Evolutionary conservation across 2,797 vertebrate genomes (phyloP).

Genomic region (Dendrocincla tyrannina): DNA sequence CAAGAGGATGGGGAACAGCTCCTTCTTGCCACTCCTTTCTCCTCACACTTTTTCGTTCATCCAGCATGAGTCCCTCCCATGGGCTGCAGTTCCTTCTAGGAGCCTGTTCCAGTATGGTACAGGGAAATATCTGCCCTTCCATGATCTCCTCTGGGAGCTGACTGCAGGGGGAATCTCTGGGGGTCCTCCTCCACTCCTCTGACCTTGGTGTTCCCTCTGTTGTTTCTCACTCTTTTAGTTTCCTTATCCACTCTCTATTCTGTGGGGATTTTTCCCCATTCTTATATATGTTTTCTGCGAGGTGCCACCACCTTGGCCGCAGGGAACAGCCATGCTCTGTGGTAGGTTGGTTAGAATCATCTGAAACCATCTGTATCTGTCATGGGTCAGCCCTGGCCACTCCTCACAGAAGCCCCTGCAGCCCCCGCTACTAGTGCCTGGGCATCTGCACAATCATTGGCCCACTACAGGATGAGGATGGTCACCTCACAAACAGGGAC

Average conservation of each 20-base stretch:
- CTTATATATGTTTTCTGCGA: background rate
- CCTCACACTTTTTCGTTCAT: background rate
- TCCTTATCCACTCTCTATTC: background rate
- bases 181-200: background rate
- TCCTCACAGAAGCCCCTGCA: background rate
- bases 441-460: background rate
- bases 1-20: background rate
- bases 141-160: background rate
- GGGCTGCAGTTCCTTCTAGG: background rate
- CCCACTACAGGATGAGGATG: background rate
- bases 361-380: rapidly evolving
- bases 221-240: background rate
- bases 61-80: background rate
- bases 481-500: background rate
- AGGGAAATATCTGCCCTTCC: background rate
- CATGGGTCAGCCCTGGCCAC: rapidly evolving
- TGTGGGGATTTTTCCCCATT: rapidly evolving
- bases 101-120: background rate
- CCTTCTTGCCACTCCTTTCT: background rate
- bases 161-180: background rate
- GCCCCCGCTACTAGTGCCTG: too few species aligned
- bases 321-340: background rate
- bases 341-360: background rate
- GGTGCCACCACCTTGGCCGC: background rate
- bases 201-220: background rate